Conservation (phyloP, 2,113 vertebrate genomes). For the Marmota flaviventris region DNA sequence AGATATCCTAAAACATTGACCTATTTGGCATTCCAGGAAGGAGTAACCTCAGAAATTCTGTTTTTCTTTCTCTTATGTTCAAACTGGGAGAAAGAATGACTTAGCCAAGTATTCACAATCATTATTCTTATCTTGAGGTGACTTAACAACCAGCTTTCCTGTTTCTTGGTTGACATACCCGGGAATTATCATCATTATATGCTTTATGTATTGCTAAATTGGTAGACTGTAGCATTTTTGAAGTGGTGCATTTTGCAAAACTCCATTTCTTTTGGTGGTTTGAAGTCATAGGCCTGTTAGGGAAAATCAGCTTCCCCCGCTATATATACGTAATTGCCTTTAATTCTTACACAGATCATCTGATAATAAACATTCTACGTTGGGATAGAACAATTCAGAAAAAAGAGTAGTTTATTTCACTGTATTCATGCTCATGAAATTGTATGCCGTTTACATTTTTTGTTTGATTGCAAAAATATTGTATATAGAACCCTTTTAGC, state of each 20-base stretch:
- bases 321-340: slow-evolving; percentile 74
- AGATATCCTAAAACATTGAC: background rate
- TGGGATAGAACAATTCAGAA: slow-evolving; percentile 76
- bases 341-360: slow-evolving; percentile 64
- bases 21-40: slow-evolving; percentile 63
- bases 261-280: slow-evolving; percentile 75
- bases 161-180: slow-evolving; percentile 75
- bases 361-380: slow-evolving; percentile 78
- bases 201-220: slow-evolving; percentile 79
- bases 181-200: slow-evolving; percentile 76
- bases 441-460: slow-evolving; percentile 53
- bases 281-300: slow-evolving; percentile 69
- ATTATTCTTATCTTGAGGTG: slow-evolving; percentile 78
- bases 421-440: slow-evolving; percentile 44
- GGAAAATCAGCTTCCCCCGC: slow-evolving; percentile 81
- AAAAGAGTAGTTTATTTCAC: slow-evolving; percentile 67
- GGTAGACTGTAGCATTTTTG: slow-evolving; percentile 82
- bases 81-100: slow-evolving; percentile 67
- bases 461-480: slow-evolving; percentile 31
- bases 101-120: slow-evolving; percentile 71
- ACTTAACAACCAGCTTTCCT: slow-evolving; percentile 74
- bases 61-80: slow-evolving; percentile 54
- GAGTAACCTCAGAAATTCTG: slow-evolving; percentile 58
- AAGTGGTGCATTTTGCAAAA: slow-evolving; percentile 76
- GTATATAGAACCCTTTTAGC: background rate